phyloP scores from a whole-genome alignment of 2,113 vertebrate genomes.

The Callopanchax toddi region DNA sequence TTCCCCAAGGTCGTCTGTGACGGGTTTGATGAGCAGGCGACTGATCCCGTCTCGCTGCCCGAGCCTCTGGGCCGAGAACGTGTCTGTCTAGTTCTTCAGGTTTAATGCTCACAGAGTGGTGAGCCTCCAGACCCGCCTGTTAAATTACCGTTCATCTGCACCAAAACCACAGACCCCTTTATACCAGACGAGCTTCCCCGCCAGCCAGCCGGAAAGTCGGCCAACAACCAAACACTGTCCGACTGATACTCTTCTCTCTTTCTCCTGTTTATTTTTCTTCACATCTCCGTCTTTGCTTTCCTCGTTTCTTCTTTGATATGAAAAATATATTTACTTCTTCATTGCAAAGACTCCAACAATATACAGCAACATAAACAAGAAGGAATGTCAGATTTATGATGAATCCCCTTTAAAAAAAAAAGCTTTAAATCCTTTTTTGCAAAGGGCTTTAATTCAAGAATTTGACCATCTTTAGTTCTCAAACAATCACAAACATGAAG shows the following conservation, averaged over 20 bases:
- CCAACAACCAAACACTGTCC: slow-evolving; percentile 62
- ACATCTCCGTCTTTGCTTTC: slow-evolving; percentile 38
- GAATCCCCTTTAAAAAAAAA: slow-evolving; percentile 32
- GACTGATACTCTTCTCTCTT: slow-evolving; percentile 22
- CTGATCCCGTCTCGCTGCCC: slow-evolving; percentile 36
- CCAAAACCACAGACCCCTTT: slow-evolving; percentile 74
- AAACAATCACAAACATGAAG: slow-evolving; percentile 40
- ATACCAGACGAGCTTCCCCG: slow-evolving; percentile 62
- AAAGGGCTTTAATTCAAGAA: slow-evolving; percentile 52
- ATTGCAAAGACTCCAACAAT: slow-evolving; percentile 39
- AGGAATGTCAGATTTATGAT: slow-evolving; percentile 27
- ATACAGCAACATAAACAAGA: slow-evolving; percentile 19
- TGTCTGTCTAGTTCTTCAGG: slow-evolving; percentile 30
- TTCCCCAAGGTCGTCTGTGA: no score
- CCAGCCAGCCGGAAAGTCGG: slow-evolving; percentile 68
- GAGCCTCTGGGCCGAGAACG: slow-evolving; percentile 18
- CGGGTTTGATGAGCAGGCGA: slow-evolving; percentile 3
- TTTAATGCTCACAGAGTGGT: slow-evolving; percentile 64
- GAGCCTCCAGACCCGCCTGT: slow-evolving; percentile 64
- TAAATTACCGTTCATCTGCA: slow-evolving; percentile 66
- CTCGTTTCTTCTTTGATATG: slow-evolving; percentile 30
- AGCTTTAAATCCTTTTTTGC: slow-evolving; percentile 40
- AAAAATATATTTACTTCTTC: slow-evolving; percentile 33
- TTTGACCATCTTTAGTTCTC: slow-evolving; percentile 40
- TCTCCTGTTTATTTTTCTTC: slow-evolving; percentile 53